Evolutionary conservation across 2,113 vertebrate species (phyloP).

Genomic region (Tragelaphus strepsiceros): DNA sequence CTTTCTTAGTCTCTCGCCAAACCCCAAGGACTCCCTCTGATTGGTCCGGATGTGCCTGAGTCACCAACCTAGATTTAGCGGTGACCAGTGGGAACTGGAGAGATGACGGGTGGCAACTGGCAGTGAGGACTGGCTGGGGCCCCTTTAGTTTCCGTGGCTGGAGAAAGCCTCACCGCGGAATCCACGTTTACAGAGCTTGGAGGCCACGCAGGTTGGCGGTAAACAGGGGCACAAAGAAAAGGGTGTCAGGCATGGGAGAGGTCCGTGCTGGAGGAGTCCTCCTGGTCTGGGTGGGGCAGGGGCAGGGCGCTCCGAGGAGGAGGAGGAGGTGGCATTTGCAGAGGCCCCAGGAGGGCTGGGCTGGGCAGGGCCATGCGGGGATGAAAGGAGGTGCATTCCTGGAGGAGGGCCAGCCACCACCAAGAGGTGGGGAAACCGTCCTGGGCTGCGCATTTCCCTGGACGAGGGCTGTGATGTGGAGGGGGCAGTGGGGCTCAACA

Average conservation of each 20-base stretch:
- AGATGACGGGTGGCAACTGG: neutral
- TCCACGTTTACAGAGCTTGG: neutral
- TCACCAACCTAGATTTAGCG: neutral
- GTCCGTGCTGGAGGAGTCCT: neutral
- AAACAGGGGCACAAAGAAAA: neutral
- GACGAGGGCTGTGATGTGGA: neutral
- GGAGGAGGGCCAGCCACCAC: neutral
- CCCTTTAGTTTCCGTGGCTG: fast-evolving
- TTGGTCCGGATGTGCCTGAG: neutral
- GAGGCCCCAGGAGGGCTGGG: neutral
- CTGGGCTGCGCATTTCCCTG: neutral
- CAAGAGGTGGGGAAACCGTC: neutral
- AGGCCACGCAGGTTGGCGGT: neutral
- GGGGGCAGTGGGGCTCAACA: neutral
- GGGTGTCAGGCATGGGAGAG: neutral
- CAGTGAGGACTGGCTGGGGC: neutral
- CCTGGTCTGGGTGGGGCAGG: neutral
- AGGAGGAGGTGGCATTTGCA: neutral
- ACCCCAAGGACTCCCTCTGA: neutral
- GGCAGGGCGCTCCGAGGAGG: neutral
- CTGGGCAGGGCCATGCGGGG: neutral
- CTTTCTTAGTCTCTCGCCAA: neutral
- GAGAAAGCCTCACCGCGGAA: neutral
- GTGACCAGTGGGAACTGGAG: neutral
- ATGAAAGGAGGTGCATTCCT: neutral